Conservation (phyloP, 2,797 vertebrate species). For the Gymnoscopelus braueri region DNA sequence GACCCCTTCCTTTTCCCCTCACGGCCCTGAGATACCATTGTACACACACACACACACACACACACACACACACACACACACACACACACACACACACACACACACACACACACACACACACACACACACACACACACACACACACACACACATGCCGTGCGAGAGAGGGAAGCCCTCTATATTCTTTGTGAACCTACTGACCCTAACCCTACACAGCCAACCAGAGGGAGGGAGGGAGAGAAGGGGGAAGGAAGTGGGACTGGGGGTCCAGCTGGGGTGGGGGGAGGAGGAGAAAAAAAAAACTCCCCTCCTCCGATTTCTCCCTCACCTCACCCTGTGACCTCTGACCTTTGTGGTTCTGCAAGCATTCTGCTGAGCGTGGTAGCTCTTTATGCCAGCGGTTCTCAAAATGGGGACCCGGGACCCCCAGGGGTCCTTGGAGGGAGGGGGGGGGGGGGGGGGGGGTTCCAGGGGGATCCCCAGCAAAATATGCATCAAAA, state of each 20-base stretch:
- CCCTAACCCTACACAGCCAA: slow-evolving; percentile 59
- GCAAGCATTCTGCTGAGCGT: slow-evolving; percentile 21
- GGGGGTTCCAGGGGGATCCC: too few species aligned
- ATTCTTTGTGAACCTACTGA: slow-evolving; percentile 74
- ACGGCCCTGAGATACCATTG: slow-evolving; percentile 53
- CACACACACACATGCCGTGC: slow-evolving; percentile 29
- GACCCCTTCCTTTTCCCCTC: slow-evolving; percentile 54
- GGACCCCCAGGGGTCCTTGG: too few species aligned
- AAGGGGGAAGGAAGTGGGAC: slow-evolving; percentile 40
- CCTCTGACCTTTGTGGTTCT: slow-evolving; percentile 64
- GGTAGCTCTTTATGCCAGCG: slow-evolving; percentile 31
- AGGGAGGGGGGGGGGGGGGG: too few species aligned
- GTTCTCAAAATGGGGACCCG: too few species aligned
- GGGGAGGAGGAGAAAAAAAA: slow-evolving; percentile 50
- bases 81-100: slow-evolving; percentile 12
- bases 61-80: too few species aligned
- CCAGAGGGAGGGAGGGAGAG: slow-evolving; percentile 50
- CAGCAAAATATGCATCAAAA: too few species aligned
- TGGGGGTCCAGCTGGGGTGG: slow-evolving; percentile 69
- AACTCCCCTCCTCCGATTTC: slow-evolving; percentile 39
- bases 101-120: slow-evolving; percentile 32
- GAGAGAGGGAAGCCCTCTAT: slow-evolving; percentile 58
- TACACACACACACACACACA: too few species aligned
- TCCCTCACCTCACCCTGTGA: slow-evolving; percentile 64
- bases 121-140: slow-evolving; percentile 21